Percentiles rank a stretch among this genome's conserved stretches.
Evolutionary conservation across 2,888 invertebrate genomes (phyloP).

Genomic region (Sesamia inferens): DNA sequence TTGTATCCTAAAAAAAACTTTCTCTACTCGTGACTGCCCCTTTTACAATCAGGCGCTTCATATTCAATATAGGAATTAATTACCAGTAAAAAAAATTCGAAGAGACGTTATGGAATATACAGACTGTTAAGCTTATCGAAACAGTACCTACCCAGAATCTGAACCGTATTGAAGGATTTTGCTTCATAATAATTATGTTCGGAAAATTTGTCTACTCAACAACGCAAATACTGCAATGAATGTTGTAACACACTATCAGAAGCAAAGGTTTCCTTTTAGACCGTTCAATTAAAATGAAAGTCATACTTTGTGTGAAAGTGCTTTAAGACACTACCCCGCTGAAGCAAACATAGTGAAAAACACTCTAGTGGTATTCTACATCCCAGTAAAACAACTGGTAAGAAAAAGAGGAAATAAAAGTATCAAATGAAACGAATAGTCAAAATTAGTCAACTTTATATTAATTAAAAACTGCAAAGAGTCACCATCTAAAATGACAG

Average conservation of each 20-base stretch:
- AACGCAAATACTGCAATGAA: not conserved
- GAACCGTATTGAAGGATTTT: not conserved
- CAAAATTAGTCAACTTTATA: not conserved
- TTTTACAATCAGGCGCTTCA: too few relatives aligned
- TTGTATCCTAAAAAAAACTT: too few relatives aligned
- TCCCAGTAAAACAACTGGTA: not conserved
- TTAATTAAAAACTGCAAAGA: not conserved
- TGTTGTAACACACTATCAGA: not conserved
- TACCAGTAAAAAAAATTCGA: not conserved
- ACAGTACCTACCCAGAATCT: not conserved
- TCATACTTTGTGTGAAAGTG: too few relatives aligned
- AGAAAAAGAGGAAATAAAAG: not conserved
- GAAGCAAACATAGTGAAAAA: not conserved
- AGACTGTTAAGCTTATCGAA: not conserved
- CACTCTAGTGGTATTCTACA: not conserved
- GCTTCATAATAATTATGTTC: not conserved
- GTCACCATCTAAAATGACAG: not conserved
- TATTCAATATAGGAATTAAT: not conserved
- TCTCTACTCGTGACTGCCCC: too few relatives aligned
- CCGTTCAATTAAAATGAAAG: not conserved
- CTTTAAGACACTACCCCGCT: not conserved
- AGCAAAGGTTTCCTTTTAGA: too few relatives aligned
- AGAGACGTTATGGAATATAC: not conserved
- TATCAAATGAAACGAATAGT: not conserved
- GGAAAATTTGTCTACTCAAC: not conserved